Evolutionary conservation across 1,140 invertebrate species (phyloP), one percentile per base, ranked within the genome.

Genomic region (Cydia splendana): DNA sequence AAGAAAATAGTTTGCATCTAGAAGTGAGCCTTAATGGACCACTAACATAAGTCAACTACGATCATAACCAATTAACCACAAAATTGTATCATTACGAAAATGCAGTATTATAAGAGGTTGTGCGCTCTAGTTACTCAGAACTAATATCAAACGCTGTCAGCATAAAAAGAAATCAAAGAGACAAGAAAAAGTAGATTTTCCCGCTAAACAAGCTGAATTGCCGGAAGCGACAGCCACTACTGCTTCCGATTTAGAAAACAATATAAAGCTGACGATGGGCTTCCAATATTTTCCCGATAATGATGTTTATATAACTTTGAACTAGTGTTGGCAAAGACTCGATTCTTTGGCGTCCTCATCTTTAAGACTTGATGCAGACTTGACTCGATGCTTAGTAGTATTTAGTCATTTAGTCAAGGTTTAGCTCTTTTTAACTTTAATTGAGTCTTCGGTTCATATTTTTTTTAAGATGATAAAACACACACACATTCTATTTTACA

Each of bases 201-300:
- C 85, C 81, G 77, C 84, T 84, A 85, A 88, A 86, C 84, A 87
- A 85, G 83, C 84, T 84, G 84, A 87, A 87, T 84, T 80, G 82
- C 85, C 83, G 87, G 88, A 88, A 86, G 81, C 84, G 81, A 81
- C 81, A 85, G 84, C 82, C 86, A 85, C 85, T 85, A 84, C 84
- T 80, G 82, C 73, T 88, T 87, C 88, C 87, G 84, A 85, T 90
- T 85, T 86, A 84, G 85, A 87, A 88, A 88, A 86, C 85, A 88
- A 86, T 85, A 86, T 84, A 82, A 84, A 84, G 82, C 84, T 85
- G 84, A 84, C 83, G 79, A 85, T 85, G 82, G 78, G 75, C 69
- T 76, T 75, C 76, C 82, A 82, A 85, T 84, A 85, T 87, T 86
- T 87, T 81, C 77, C 78, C 80, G 79, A 85, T 87, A 87, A 86